Evolutionary conservation across 2,113 vertebrate genomes (phyloP).

Genomic region (Romanogobio albipinnatus): DNA sequence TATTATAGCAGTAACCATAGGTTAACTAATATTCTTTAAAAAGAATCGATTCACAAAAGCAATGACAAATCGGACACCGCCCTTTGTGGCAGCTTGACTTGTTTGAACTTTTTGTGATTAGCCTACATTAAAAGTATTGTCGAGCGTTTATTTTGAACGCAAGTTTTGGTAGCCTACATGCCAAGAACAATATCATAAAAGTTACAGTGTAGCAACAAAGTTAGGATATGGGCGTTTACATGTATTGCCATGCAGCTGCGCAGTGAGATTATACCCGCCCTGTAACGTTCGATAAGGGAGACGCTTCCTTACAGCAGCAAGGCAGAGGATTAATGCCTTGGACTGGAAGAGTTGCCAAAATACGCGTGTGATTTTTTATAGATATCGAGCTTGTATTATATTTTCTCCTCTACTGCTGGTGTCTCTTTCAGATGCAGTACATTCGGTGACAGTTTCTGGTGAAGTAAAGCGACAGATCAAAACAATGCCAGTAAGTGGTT

Average conservation of each 20-base stretch:
- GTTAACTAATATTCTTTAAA: background rate
- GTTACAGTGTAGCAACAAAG: background rate
- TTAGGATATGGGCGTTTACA: background rate
- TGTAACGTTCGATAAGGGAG: background rate
- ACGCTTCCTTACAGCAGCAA: background rate
- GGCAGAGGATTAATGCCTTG: background rate
- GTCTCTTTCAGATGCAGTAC: background rate
- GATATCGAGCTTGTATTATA: background rate
- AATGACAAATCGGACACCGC: background rate
- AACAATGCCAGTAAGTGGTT: slow-evolving; percentile 28
- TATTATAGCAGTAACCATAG: no score
- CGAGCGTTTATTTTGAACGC: background rate
- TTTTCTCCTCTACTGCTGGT: background rate
- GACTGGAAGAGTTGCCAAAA: background rate
- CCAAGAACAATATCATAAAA: background rate
- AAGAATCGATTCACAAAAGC: background rate
- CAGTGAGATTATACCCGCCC: background rate
- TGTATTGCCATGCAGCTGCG: background rate
- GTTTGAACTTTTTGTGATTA: background rate
- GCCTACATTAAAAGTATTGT: background rate
- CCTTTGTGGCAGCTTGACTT: background rate
- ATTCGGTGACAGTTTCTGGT: background rate
- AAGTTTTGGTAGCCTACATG: background rate
- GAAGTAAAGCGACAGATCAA: background rate
- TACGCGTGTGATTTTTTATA: background rate